Evolutionary conservation across 2,797 vertebrate species (phyloP).

Genomic region (Enteromius radiatus): DNA sequence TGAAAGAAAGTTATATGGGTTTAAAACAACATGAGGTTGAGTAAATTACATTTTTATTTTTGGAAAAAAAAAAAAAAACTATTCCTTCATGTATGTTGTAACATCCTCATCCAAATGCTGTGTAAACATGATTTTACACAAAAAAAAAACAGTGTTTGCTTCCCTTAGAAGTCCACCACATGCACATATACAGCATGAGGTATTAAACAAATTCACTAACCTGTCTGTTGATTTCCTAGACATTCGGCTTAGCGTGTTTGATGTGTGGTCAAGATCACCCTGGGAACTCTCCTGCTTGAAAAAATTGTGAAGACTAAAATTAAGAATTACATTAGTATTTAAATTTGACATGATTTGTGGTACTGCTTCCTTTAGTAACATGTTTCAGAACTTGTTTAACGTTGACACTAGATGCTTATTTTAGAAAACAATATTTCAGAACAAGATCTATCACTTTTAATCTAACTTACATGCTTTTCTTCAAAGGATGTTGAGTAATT

Average conservation of each 20-base stretch:
- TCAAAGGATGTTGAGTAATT: slow-evolving; percentile 69
- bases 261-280: slow-evolving; percentile 50
- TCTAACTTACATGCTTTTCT: slow-evolving; percentile 69
- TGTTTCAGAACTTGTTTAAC: neutral
- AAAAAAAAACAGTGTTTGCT: neutral
- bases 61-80: too few relatives aligned
- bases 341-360: slow-evolving; percentile 4
- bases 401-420: neutral
- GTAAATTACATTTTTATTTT: neutral
- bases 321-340: neutral
- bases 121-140: neutral
- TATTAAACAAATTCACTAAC: slow-evolving; percentile 48
- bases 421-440: neutral
- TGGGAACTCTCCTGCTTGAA: slow-evolving; percentile 61
- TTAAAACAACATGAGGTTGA: neutral
- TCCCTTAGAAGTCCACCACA: neutral
- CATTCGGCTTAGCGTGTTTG: slow-evolving; percentile 41
- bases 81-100: neutral
- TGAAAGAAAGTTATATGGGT: neutral
- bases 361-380: neutral
- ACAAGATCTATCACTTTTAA: neutral
- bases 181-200: neutral
- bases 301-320: too few relatives aligned
- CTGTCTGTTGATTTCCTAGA: slow-evolving; percentile 63
- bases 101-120: neutral